Evolutionary conservation across 2,113 vertebrate genomes (phyloP), one percentile per base, ranked within the genome.

Genomic region (Ictalurus punctatus): DNA sequence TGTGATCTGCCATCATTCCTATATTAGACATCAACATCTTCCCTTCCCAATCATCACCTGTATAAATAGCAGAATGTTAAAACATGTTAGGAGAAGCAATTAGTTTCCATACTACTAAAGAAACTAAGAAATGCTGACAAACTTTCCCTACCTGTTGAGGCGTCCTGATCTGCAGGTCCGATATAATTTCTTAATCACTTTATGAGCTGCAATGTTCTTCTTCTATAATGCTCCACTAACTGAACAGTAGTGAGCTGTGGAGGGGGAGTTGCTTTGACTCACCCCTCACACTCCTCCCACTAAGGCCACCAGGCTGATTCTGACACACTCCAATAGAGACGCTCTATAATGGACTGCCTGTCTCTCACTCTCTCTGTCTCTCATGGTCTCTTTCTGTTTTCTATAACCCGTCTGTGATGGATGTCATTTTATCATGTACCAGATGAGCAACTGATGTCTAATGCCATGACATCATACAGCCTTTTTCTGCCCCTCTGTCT

Each of bases 381-480:
- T 74, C 56, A 52, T 76, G 78, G 63, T 90, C 76, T 52, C 17
- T 25, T 30, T 84, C 80, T 52, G 37, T 81, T 67, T 87, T 19
- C 76, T 78, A 27, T 76, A 87, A 59, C 37, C 61, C 34, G n/a
- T 10, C 61, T 52, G 44, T n/a, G 59, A 74, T 85, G 86, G 87
- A 88, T 23, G 84, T 82, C 65, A 86, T 79, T 89, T 65, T 89
- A 90, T 92, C 85, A 84, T 88, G 86, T 65, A 67, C 78, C 81
- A 87, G 90, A 65, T 88, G 83, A 86, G 54, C 40, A 52, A 89
- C 58, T 87, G 83, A 85, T 71, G 81, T 80, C 56, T 30, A 87
- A 81, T 74, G 89, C 48, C 19, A 74, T 92, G 89, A 91, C 90
- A 91, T 91, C 90, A 93, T 69, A 25, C 5, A 79, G 76, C n/a